Conservation (phyloP, 2,797 vertebrate species). For the Spinus olivaceus region DNA sequence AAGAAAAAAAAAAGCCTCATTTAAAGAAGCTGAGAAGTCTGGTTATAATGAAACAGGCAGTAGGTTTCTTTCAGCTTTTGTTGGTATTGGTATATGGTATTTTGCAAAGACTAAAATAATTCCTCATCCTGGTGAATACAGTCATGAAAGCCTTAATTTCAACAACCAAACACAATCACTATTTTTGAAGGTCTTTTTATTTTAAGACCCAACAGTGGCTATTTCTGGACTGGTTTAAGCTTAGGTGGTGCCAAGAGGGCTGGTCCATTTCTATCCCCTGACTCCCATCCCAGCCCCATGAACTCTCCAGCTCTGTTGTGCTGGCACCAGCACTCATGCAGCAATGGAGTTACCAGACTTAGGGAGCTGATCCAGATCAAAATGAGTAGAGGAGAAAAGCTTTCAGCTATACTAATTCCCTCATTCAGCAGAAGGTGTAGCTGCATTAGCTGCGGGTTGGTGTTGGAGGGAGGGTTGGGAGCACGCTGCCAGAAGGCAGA, state of each 20-base stretch:
- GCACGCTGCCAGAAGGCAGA: neutral
- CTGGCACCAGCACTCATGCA: neutral
- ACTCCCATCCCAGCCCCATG: accelerated
- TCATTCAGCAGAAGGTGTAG: neutral
- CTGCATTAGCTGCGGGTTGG: neutral
- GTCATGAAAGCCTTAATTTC: neutral
- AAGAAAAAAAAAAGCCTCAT: neutral
- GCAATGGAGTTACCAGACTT: neutral
- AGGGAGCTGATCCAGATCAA: neutral
- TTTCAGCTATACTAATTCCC: neutral
- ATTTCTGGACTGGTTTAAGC: neutral
- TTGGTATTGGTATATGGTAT: neutral
- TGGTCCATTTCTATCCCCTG: neutral
- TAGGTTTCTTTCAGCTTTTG: neutral
- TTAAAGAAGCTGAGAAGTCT: neutral
- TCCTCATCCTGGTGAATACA: neutral
- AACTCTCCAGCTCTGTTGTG: accelerated
- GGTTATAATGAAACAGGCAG: neutral
- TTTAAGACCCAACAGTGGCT: neutral
- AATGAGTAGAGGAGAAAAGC: neutral
- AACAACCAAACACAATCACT: neutral
- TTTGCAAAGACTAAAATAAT: neutral
- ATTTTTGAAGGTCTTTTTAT: neutral
- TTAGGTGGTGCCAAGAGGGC: neutral
- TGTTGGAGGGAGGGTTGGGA: neutral